Evolutionary conservation across 2,113 vertebrate genomes (phyloP).

Genomic region (Phylloscopus trochilus): DNA sequence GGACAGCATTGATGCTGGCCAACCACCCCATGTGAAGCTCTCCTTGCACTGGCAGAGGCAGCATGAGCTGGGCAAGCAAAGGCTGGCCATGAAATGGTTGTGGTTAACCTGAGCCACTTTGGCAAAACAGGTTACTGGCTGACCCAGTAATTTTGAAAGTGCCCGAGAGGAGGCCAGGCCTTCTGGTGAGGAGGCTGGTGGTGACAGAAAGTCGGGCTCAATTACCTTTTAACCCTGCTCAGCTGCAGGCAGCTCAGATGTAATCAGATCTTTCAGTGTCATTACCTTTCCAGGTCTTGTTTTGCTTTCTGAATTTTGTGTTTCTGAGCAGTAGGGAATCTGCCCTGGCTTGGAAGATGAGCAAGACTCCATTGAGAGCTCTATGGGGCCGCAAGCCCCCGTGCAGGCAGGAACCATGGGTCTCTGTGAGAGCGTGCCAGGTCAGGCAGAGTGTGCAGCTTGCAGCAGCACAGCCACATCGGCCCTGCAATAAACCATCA

Average conservation of each 20-base stretch:
- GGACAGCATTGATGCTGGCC: neutral
- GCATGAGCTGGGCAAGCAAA: fast-evolving
- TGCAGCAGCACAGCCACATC: neutral
- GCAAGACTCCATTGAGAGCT: fast-evolving
- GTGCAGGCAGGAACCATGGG: fast-evolving
- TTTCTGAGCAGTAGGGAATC: neutral
- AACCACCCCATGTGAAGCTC: fast-evolving
- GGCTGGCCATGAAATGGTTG: neutral
- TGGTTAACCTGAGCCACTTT: neutral
- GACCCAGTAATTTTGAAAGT: neutral
- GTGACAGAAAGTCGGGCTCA: neutral
- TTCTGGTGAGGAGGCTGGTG: neutral
- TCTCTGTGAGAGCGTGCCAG: neutral
- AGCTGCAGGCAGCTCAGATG: neutral
- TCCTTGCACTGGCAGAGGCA: neutral
- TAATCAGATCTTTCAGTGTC: neutral
- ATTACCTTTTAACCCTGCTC: neutral
- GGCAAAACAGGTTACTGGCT: neutral
- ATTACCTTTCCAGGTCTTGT: neutral
- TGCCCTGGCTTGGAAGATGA: neutral
- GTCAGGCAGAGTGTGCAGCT: neutral
- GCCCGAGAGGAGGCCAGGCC: neutral
- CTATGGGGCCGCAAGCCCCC: fast-evolving
- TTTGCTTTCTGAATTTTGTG: neutral
- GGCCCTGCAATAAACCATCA: neutral